Base-by-base conservation (phyloP, 2,888 invertebrate genomes). In the Zygothrica quintamaculata region DNA sequence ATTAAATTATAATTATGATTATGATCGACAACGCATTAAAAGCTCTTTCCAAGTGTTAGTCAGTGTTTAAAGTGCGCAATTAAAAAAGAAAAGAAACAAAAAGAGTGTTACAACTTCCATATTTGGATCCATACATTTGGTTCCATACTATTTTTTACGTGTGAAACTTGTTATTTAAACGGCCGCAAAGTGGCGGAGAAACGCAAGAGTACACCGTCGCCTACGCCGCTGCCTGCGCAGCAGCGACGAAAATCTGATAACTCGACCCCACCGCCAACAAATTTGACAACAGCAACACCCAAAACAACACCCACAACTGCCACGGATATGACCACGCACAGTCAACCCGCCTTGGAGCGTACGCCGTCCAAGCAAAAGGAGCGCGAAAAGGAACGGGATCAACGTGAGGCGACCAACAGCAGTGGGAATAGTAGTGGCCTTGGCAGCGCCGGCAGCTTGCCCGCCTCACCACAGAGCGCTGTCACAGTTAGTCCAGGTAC, bases 131-230 rank as follows among this genome's bases (percentile, higher is more conserved):
- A 47, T 29, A 33, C 36, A 43, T 11, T 1, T 6, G 22, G 11
- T 55, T 16, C n/a, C 9, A 53, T 26, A 33, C 34, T 29, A 44
- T 56, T 48, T 67, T 65, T 42, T 51, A 36, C 42, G 56, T 56
- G 61, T 65, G 52, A 51, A 51, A 31, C 25, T 43, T 42, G 52
- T 40, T 39, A 42, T 61, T 15, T 48, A 26, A 37, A 66, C 74
- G 72, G 71, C 72, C 53, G 81, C 88, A 91, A 90, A 89, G 90
- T 90, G 90, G 90, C 90, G 86, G 90, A 91, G 70, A 91, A 90
- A 91, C 86, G 89, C 70, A 90, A 90, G 65, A 87, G 88, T 67
- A 80, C 89, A 50, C 88, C 90, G 70, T 90, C 89, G 68, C 88
- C 90, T 59, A 72, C 84, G 61, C 58, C 76, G 80, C 82, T 82